Conservation (phyloP, 1,140 invertebrate genomes). For the Paraescarpia echinospica region DNA sequence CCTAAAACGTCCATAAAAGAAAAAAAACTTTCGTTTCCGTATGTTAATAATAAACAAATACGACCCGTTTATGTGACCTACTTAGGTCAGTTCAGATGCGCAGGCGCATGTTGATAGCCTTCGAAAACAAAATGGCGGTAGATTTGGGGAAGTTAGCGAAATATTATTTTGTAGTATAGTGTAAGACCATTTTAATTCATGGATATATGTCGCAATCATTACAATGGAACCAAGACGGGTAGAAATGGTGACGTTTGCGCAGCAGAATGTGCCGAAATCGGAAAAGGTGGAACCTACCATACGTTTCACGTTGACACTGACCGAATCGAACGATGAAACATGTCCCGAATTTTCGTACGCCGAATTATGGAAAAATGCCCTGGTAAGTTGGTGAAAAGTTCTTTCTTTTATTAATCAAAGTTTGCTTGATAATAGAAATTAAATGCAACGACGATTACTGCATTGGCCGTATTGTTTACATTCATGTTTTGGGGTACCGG, state of each 20-base stretch:
- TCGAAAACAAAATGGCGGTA: slow-evolving; percentile 35
- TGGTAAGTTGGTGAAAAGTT: slow-evolving; percentile 60
- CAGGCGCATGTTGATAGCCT: neutral
- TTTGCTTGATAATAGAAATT: neutral
- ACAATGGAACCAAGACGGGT: slow-evolving; percentile 64
- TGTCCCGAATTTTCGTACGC: slow-evolving; percentile 69
- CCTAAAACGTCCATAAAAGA: neutral
- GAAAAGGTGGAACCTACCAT: slow-evolving; percentile 61
- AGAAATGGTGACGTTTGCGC: slow-evolving; percentile 52
- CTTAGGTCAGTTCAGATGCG: neutral
- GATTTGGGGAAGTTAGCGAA: slow-evolving; percentile 21
- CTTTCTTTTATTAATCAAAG: neutral
- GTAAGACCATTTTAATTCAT: slow-evolving; percentile 16
- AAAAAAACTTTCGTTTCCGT: neutral
- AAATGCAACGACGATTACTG: neutral
- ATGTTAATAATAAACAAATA: slow-evolving; percentile 2
- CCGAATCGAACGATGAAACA: slow-evolving; percentile 67
- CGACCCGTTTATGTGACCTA: neutral
- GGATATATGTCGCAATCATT: slow-evolving; percentile 13
- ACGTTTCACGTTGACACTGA: slow-evolving; percentile 64
- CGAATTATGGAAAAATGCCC: slow-evolving; percentile 63
- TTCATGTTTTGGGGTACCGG: neutral
- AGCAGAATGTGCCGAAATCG: slow-evolving; percentile 51
- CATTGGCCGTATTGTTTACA: neutral
- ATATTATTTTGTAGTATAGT: slow-evolving; percentile 7